Evolutionary conservation across 2,888 invertebrate genomes (phyloP).

Genomic region (Pheosia gnoma): DNA sequence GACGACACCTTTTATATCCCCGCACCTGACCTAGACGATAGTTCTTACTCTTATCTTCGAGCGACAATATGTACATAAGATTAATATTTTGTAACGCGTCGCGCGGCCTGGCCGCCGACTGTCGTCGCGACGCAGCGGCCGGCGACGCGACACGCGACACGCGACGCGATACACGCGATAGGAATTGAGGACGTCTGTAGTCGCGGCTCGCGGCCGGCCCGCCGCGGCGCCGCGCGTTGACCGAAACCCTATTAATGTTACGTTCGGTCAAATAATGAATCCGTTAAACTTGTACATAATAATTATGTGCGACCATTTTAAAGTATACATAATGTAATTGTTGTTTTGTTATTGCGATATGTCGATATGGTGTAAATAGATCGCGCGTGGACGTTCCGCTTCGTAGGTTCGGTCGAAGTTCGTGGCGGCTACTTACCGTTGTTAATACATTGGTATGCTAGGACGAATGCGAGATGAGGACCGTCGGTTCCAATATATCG

Average conservation of each 20-base stretch:
- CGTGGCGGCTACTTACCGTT: constrained; percentile 53
- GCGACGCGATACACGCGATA: constrained; percentile 28
- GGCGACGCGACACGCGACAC: constrained; percentile 4
- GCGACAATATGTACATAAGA: constrained; percentile 85
- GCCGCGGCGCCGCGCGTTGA: constrained; percentile 62
- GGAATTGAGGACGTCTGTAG: constrained; percentile 65
- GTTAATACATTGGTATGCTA: constrained; percentile 41
- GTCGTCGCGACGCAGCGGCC: constrained; percentile 22
- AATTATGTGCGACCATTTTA: constrained; percentile 72
- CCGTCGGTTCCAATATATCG: constrained; percentile 63
- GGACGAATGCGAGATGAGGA: constrained; percentile 48
- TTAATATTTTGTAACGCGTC: constrained; percentile 78
- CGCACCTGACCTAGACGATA: constrained; percentile 67
- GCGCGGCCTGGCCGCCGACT: constrained; percentile 55
- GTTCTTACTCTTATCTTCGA: constrained; percentile 79
- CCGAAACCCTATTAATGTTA: constrained; percentile 65
- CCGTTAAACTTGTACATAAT: constrained; percentile 73
- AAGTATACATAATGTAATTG: constrained; percentile 66
- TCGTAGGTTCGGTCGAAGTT: constrained; percentile 55
- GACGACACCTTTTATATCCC: constrained; percentile 60
- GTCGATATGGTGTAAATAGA: constrained; percentile 75
- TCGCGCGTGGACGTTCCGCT: constrained; percentile 64
- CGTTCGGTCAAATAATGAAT: constrained; percentile 66
- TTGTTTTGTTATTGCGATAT: constrained; percentile 78
- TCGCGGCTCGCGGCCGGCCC: constrained; percentile 37